phyloP scores from a whole-genome alignment of 2,113 vertebrate genomes.

The Ascaphus truei region DNA sequence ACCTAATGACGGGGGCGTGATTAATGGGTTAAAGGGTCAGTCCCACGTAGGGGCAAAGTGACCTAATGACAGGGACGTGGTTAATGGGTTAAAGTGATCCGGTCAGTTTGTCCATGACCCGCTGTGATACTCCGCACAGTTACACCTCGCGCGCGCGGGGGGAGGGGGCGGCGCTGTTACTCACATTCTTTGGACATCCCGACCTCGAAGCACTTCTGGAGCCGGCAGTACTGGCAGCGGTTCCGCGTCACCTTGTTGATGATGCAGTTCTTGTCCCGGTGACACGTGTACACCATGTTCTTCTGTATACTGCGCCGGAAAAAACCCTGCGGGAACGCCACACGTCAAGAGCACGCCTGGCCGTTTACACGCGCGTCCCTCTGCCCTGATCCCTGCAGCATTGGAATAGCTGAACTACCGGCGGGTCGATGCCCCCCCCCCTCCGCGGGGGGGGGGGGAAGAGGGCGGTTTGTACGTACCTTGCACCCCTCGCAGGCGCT shows the following conservation, averaged over 20 bases:
- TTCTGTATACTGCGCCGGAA: constrained; percentile 97
- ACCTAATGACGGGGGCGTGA: no score
- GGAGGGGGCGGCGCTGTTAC: constrained; percentile 47
- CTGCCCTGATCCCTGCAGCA: neutral
- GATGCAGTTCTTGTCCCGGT: constrained; percentile 95
- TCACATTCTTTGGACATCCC: constrained; percentile 99
- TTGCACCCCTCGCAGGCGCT: constrained; percentile 97
- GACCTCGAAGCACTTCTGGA: constrained; percentile 98
- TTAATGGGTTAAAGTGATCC: no score
- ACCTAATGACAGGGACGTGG: no score
- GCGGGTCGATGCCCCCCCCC: neutral
- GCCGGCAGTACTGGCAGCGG: constrained; percentile 97
- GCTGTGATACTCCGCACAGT: no score
- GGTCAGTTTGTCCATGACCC: no score
- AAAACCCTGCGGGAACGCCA: constrained; percentile 75
- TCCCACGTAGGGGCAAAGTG: no score
- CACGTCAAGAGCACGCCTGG: neutral
- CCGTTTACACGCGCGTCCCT: neutral
- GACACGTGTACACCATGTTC: constrained; percentile 98
- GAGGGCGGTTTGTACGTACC: constrained; percentile 71
- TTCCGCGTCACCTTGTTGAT: constrained; percentile 99
- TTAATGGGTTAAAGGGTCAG: no score
- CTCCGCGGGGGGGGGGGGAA: neutral
- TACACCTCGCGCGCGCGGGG: no score
- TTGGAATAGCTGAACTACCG: no score